Conservation (phyloP, 2,113 vertebrate genomes). For the Bagarius yarrelli region DNA sequence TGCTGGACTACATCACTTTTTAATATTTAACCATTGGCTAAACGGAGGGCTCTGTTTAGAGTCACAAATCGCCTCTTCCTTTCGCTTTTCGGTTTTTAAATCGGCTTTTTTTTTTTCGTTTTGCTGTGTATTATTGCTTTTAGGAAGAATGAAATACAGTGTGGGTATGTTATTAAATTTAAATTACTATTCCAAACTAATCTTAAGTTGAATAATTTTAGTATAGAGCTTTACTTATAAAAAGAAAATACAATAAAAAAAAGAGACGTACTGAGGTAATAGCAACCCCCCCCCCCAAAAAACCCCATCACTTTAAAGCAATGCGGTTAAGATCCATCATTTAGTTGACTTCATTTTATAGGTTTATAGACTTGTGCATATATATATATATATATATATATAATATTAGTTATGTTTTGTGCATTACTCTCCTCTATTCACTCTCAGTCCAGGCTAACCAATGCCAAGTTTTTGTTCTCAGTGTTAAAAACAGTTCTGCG, state of each 20-base stretch:
- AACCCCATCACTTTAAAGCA: not conserved
- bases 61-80: conserved; percentile 12
- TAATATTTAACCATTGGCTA: conserved; percentile 25
- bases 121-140: not conserved
- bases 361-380: conserved; percentile 4
- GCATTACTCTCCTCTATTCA: conserved; percentile 29
- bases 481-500: conserved; percentile 30
- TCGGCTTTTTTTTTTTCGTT: not conserved
- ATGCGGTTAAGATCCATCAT: not conserved
- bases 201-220: not conserved
- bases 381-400: too few relatives aligned
- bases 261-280: not conserved
- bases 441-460: not conserved
- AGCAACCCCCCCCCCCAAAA: too few relatives aligned
- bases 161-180: not conserved
- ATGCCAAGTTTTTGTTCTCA: not conserved
- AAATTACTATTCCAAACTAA: not conserved
- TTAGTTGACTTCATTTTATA: not conserved
- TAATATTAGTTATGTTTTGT: conserved; percentile 23
- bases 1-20: conserved; percentile 19
- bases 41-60: not conserved
- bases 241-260: too few relatives aligned
- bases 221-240: too few relatives aligned
- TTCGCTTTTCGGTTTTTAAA: not conserved
- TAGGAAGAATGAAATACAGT: not conserved